These are phyloP conservation scores for Mormoops blainvillei DNA, from an alignment of 2,113 vertebrate species.

Conservation along the genomic window DNA sequence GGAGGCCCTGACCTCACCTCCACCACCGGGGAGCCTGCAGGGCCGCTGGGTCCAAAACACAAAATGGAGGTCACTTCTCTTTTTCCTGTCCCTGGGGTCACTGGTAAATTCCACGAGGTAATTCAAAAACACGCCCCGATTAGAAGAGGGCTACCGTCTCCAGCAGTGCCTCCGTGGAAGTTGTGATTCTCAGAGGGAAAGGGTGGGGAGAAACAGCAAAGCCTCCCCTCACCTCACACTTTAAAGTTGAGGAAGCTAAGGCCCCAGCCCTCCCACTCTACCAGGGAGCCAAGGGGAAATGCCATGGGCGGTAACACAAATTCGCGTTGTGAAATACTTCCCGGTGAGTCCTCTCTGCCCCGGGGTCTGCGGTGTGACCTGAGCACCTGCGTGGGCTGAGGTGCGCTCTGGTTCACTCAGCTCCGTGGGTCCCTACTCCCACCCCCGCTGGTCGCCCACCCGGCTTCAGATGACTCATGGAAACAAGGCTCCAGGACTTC, in stretches of 20 bases:
- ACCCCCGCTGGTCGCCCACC: background rate
- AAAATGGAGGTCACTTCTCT: background rate
- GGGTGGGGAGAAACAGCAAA: background rate
- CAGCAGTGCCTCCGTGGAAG: background rate
- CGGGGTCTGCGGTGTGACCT: background rate
- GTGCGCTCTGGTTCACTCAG: accelerated
- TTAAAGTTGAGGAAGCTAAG: background rate
- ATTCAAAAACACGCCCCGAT: background rate
- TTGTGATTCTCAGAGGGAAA: background rate
- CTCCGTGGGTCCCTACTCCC: background rate
- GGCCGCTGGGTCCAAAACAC: background rate
- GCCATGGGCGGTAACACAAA: background rate
- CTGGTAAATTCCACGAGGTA: background rate
- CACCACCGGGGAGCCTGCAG: too few relatives aligned
- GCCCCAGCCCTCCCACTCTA: accelerated
- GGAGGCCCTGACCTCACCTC: background rate
- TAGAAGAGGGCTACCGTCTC: background rate
- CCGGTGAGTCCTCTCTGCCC: accelerated
- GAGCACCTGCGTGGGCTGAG: too few relatives aligned
- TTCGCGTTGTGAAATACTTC: background rate
- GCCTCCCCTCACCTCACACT: background rate
- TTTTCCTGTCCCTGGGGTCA: background rate
- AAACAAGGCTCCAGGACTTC: background rate
- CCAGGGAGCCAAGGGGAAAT: background rate
- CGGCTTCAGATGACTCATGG: accelerated